Conservation (phyloP, 2,797 vertebrate species). For the Novumbra hubbsi region DNA sequence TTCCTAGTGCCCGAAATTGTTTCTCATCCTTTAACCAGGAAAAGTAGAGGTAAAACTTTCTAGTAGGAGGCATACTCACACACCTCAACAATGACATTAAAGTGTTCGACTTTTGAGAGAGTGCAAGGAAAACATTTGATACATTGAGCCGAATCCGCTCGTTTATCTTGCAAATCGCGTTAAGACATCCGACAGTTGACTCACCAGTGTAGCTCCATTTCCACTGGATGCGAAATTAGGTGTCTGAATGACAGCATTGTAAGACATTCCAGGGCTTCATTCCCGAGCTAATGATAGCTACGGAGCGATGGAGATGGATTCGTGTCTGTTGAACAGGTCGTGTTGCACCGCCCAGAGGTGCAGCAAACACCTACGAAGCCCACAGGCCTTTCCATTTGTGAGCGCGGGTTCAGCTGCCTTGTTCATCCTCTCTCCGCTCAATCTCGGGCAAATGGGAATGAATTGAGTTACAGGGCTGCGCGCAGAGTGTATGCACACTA, state of each 20-base stretch:
- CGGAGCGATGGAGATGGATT: not conserved
- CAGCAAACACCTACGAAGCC: not conserved
- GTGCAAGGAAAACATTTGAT: not conserved
- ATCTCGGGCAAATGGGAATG: slow-evolving; percentile 11
- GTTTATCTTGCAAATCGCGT: not conserved
- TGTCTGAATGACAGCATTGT: not conserved
- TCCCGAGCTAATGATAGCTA: not conserved
- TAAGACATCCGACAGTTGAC: not conserved
- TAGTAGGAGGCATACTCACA: not conserved
- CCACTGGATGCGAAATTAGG: not conserved
- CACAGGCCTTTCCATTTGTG: not conserved
- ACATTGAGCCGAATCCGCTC: not conserved
- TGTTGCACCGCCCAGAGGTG: not conserved
- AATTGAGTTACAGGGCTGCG: slow-evolving; percentile 42
- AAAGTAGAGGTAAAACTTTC: not conserved
- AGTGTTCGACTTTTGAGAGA: not conserved
- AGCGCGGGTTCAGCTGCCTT: not conserved
- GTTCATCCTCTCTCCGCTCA: not conserved
- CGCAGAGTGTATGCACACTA: slow-evolving; percentile 50
- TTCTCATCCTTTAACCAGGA: not conserved
- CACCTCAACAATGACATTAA: not conserved
- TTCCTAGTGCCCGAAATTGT: not conserved
- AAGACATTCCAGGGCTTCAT: not conserved
- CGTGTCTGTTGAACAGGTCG: not conserved
- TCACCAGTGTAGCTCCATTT: not conserved